Evolutionary conservation across 2,797 vertebrate species (phyloP), one percentile per base, ranked within the genome.

Genomic region (Thamnophis elegans): DNA sequence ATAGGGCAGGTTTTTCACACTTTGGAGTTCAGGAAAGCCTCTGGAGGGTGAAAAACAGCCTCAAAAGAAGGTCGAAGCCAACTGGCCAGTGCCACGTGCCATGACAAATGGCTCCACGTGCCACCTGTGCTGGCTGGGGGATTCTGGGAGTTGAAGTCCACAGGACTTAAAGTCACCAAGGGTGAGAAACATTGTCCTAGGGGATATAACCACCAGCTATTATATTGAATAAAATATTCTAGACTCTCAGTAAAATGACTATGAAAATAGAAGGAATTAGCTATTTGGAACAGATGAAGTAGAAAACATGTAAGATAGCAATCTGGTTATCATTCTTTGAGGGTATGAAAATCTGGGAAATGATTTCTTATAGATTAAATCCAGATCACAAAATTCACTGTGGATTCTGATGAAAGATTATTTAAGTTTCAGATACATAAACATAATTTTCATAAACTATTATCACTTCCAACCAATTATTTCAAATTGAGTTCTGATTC

Each of bases 171-270:
- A n/a, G 13, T 68, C 5, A 12, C 28, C 28, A 53, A 26, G 10
- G 5, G 53, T 85, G 51, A 13, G 53, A 60, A 60, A 28, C 25
- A 51, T 9, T 68, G n/a, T 68, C 5, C 62, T 68, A 28, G 13
- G 8, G 13, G 25, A 89, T 28, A 51, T 28, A 62, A 36, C 13
- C 18, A 59, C 13, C 58, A 42, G 87, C n/a, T n/a, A 13, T 32
- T 22, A 42, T 0, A 93, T 93, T 92, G 88, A 87, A 1, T 89
- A 55, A 55, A 87, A 42, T 93, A 14, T 20, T 95, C 26, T 11
- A 1, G 1, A 28, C 68, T 89, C 93, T 51, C 32, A 5, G 62
- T 18, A 92, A 94, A 92, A 22, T 0, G 7, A 53, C 0, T 87
- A 51, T 9, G 65, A 36, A 88, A 65, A 89, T 60, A 53, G 93